Conservation (phyloP, 2,888 invertebrate species). For the Griposia aprilina region DNA sequence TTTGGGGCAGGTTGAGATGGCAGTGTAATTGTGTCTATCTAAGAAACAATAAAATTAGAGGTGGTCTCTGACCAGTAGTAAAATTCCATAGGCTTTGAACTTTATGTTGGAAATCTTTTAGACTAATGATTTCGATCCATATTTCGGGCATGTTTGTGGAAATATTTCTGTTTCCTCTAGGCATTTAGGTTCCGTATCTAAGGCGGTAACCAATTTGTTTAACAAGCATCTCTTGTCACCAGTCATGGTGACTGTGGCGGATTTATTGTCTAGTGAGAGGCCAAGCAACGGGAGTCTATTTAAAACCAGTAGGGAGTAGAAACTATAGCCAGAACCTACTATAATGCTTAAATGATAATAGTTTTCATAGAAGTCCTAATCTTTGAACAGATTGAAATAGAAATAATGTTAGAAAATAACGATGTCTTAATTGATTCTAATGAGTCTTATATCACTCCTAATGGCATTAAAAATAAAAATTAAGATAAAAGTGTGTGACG, state of each 20-base stretch:
- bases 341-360: neutral
- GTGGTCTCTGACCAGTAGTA: neutral
- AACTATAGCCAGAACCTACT: neutral
- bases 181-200: too few relatives aligned
- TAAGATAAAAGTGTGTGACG: neutral
- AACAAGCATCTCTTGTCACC: too few relatives aligned
- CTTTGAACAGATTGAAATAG: conserved; percentile 2
- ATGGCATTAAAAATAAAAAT: conserved; percentile 27
- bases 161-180: neutral
- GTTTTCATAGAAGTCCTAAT: neutral
- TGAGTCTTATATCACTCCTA: neutral
- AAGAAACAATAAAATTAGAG: too few relatives aligned
- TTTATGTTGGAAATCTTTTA: too few relatives aligned
- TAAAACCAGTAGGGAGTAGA: neutral
- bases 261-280: neutral
- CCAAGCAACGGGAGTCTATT: neutral
- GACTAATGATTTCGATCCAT: too few relatives aligned
- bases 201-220: too few relatives aligned
- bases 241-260: neutral
- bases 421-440: neutral
- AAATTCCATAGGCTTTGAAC: neutral
- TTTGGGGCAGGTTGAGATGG: too few relatives aligned
- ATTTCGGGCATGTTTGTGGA: neutral
- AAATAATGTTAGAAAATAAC: neutral
- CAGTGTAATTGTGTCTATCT: too few relatives aligned